These are phyloP conservation scores for Frankliniella intonsa DNA, from an alignment of 2,888 invertebrate genomes.

Conservation along the genomic window DNA sequence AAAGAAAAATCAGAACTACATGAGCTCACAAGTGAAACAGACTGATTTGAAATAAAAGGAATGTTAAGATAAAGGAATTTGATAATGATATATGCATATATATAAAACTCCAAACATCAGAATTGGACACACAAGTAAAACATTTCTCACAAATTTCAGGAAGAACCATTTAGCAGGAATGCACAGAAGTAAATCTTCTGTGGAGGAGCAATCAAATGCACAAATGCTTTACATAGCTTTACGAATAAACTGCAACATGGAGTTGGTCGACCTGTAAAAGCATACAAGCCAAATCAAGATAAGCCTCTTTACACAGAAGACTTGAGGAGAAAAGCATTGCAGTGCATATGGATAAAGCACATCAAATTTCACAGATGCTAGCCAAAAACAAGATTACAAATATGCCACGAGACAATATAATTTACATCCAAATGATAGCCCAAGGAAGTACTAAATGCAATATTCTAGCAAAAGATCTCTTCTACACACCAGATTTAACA, in stretches of 20 bases:
- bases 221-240: conserved; percentile 6
- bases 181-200: conserved; percentile 3
- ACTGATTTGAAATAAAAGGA: not conserved
- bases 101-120: not conserved
- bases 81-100: not conserved
- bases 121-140: not conserved
- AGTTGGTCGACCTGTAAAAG: conserved; percentile 16
- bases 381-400: not conserved
- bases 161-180: not conserved
- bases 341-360: not conserved
- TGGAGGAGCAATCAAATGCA: conserved; percentile 3
- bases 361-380: not conserved
- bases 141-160: not conserved
- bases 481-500: not conserved
- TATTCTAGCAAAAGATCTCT: not conserved
- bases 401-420: not conserved
- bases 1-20: no score
- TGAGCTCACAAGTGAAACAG: no score
- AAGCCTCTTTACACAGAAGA: not conserved
- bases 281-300: not conserved
- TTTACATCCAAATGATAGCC: not conserved
- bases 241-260: conserved; percentile 26
- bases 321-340: not conserved
- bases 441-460: not conserved
- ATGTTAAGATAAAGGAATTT: not conserved